phyloP scores from a whole-genome alignment of 2,888 invertebrate species.

The Eristalis tenax region DNA sequence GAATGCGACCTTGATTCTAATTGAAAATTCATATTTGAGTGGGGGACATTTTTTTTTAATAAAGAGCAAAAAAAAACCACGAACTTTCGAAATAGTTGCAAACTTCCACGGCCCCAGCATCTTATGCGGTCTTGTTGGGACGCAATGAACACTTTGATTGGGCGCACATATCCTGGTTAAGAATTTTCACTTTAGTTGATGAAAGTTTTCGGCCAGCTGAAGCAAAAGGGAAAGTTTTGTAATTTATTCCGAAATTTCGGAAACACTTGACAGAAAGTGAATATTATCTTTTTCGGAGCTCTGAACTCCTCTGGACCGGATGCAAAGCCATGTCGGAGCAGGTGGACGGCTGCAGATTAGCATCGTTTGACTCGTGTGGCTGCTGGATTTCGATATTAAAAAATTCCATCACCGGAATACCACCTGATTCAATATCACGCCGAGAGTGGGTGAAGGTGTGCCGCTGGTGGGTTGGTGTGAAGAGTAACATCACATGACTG shows the following conservation, averaged over 20 bases:
- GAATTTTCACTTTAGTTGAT: neutral
- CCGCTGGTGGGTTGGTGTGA: no score
- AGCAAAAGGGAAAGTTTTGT: neutral
- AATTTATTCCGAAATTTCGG: neutral
- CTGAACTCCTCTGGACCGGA: neutral
- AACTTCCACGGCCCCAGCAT: neutral
- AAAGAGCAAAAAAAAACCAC: neutral
- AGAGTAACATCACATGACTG: no score
- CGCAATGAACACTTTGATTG: neutral
- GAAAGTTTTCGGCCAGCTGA: neutral
- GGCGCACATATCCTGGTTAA: neutral
- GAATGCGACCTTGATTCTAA: neutral
- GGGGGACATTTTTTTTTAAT: neutral
- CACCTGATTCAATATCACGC: neutral
- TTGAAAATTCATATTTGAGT: constrained; percentile 1
- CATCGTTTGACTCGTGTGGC: neutral
- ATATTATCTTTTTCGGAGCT: neutral
- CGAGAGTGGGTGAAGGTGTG: neutral
- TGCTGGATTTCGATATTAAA: neutral
- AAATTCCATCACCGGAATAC: neutral
- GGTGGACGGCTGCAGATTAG: neutral
- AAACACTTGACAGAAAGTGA: neutral
- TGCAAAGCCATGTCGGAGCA: neutral
- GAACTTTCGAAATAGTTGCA: neutral
- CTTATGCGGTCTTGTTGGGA: neutral